These are phyloP conservation scores for Crotalus horridus DNA, from an alignment of 2,113 vertebrate species.

Conservation along the genomic window DNA sequence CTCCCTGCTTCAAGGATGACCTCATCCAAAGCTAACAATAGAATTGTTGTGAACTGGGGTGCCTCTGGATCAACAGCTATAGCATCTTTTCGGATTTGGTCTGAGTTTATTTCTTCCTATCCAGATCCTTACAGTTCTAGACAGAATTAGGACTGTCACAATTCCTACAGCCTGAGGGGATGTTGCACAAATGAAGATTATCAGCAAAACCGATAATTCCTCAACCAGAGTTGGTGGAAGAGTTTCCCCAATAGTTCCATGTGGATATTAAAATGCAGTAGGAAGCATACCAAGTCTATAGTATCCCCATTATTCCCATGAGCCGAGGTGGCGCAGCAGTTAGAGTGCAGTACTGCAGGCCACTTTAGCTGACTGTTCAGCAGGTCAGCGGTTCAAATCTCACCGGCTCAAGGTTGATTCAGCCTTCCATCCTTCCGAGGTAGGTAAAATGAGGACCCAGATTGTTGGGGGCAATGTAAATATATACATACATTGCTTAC, in stretches of 20 bases:
- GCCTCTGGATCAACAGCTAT: not conserved
- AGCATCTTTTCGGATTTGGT: not conserved
- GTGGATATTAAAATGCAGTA: not conserved
- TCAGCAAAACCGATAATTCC: not conserved
- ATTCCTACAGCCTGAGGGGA: not conserved
- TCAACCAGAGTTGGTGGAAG: not conserved
- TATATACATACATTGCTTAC: too few relatives aligned
- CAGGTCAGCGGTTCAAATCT: too few relatives aligned
- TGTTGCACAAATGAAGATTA: not conserved
- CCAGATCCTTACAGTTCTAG: not conserved
- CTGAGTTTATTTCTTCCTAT: not conserved
- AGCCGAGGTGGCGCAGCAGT: too few relatives aligned
- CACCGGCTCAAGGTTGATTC: too few relatives aligned
- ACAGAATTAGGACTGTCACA: not conserved
- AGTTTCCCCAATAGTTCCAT: not conserved
- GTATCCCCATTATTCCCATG: too few relatives aligned
- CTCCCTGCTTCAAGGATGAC: not conserved
- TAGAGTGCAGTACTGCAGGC: too few relatives aligned
- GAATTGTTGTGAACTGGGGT: not conserved
- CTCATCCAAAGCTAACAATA: not conserved
- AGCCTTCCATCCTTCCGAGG: too few relatives aligned
- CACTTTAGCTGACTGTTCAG: too few relatives aligned
- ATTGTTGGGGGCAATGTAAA: too few relatives aligned
- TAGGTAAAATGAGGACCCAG: too few relatives aligned
- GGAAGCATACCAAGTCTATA: not conserved